A percentile compares a stretch with the other conserved stretches of the same genome.
Evolutionary conservation across 2,113 vertebrate species (phyloP).

Genomic region (Sisor rabdophorus): DNA sequence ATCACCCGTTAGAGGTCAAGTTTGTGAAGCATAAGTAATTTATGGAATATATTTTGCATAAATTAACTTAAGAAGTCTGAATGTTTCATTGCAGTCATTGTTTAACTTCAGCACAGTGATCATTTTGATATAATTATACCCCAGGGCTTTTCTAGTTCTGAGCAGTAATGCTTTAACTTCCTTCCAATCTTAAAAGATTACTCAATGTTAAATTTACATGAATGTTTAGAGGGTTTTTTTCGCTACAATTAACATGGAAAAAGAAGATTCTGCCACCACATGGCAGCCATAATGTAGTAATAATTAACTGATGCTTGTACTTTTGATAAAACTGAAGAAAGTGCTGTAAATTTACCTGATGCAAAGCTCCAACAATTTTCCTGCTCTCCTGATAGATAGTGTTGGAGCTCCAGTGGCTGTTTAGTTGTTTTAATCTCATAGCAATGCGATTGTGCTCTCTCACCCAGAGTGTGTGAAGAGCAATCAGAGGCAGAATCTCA

Average conservation of each 20-base stretch:
- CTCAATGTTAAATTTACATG: slow-evolving; percentile 14
- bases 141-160: slow-evolving; percentile 9
- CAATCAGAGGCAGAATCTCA: slow-evolving; percentile 75
- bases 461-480: slow-evolving; percentile 86
- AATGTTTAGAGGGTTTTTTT: not conserved
- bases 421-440: slow-evolving; percentile 67
- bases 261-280: too few relatives aligned
- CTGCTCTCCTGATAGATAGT: slow-evolving; percentile 83
- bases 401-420: slow-evolving; percentile 80
- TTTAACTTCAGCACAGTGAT: slow-evolving; percentile 30
- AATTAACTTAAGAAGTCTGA: slow-evolving; percentile 30
- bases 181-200: slow-evolving; percentile 15
- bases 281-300: not conserved
- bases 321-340: not conserved
- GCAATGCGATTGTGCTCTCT: slow-evolving; percentile 90
- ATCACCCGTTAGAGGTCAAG: slow-evolving; percentile 38
- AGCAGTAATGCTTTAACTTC: slow-evolving; percentile 10
- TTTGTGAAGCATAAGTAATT: slow-evolving; percentile 35
- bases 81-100: slow-evolving; percentile 41
- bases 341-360: slow-evolving; percentile 75
- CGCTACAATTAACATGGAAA: not conserved
- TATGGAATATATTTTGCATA: slow-evolving; percentile 44
- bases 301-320: not conserved
- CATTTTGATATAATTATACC: slow-evolving; percentile 31
- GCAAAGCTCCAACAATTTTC: slow-evolving; percentile 86